Base-by-base conservation (phyloP, 2,113 vertebrate species). In the Phalacrocorax aristotelis region DNA sequence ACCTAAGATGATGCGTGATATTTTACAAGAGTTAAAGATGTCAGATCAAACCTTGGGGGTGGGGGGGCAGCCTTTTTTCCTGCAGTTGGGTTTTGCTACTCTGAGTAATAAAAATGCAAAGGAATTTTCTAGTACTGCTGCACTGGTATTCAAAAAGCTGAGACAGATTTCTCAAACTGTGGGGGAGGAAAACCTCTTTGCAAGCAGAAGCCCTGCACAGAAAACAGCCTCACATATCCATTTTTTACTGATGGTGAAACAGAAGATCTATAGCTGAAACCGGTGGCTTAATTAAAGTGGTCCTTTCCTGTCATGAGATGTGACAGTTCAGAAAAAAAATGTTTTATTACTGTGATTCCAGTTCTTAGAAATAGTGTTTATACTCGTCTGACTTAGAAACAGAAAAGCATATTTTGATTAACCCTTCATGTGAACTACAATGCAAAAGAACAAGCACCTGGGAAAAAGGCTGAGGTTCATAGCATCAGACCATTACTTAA, bases 111-210 rank as follows among this genome's bases (percentile, higher is more conserved):
- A 95, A 94, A 97, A 89, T 44, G 36, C 44, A 72, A 89, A 44
- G 51, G 83, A 94, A 91, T 83, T 89, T 95, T 97, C 93, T 92
- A 54, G 83, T 65, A 60, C 26, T 91, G 75, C 58, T 95, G 83
- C 75, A 83, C 44, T 34, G 38, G 54, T 79, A 79, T 79, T 92
- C 62, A 90, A 95, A 93, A 88, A 94, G 92, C 74, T 90, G 92
- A 95, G 90, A 91, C 5, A 71, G 88, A 92, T 94, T 92, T 93
- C 90, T 96, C 92, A 94, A 85, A 90, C 84, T 55, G 17, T 7
- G 40, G 9, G 22, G 42, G 25, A 38, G 3, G 5, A 30, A 42
- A 83, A 62, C 8, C 72, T 85, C 89, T 88, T 77, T 90, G 83
- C 79, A 95, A 92, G 89, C 90, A 92, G 88, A 92, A 93, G 66